These are phyloP conservation scores for Diloba caeruleocephala DNA, from an alignment of 2,888 invertebrate genomes.

Conservation along the genomic window DNA sequence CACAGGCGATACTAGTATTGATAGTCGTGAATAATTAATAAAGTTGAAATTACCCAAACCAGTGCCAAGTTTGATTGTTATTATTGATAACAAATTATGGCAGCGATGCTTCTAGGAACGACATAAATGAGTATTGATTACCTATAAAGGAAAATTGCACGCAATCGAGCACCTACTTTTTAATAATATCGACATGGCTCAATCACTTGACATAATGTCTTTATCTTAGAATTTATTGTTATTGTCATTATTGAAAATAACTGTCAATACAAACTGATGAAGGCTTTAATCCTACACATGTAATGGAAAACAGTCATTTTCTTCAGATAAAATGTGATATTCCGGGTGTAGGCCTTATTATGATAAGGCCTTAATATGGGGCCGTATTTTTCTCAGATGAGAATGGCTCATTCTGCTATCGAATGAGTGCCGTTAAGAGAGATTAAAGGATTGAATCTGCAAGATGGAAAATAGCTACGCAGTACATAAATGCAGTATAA, in stretches of 20 bases:
- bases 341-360: too few relatives aligned
- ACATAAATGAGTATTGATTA: neutral
- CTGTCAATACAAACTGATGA: neutral
- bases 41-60: neutral
- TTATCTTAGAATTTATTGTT: neutral
- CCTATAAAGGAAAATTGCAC: neutral
- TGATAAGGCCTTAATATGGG: constrained; percentile 4
- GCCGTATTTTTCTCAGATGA: constrained; percentile 3
- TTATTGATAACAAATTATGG: neutral
- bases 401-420: too few relatives aligned
- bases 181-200: neutral
- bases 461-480: too few relatives aligned
- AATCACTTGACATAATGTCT: too few relatives aligned
- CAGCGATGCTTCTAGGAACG: neutral
- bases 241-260: neutral
- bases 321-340: constrained; percentile 27
- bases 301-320: constrained; percentile 13
- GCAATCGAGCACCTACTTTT: neutral
- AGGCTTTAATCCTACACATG: constrained; percentile 1
- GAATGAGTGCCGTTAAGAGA: too few relatives aligned
- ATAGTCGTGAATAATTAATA: too few relatives aligned
- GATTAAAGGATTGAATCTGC: too few relatives aligned
- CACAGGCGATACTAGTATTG: too few relatives aligned
- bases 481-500: too few relatives aligned
- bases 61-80: neutral